Percentiles rank a stretch among this genome's conserved stretches.
Conservation (phyloP, 2,888 invertebrate species). For the Hydrotaea diabolus region DNA sequence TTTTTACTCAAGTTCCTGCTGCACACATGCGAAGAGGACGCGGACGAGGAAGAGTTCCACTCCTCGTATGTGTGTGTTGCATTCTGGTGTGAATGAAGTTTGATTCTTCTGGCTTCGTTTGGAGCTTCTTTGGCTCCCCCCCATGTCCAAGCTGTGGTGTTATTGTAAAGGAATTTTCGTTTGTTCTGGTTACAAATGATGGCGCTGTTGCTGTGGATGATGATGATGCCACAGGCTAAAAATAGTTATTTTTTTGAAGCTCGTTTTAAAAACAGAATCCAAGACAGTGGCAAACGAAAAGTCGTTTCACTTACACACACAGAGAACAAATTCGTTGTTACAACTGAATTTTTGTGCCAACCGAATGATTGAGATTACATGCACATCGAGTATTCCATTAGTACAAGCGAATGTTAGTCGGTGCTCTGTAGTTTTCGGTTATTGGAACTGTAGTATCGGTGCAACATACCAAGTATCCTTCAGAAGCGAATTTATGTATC, state of each 20-base stretch:
- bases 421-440: too few species aligned
- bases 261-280: conserved; percentile 43
- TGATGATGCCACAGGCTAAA: conserved; percentile 64
- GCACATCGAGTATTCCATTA: too few species aligned
- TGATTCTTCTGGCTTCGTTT: conserved; percentile 7
- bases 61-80: neutral
- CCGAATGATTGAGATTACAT: too few species aligned
- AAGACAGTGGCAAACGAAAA: conserved; percentile 1
- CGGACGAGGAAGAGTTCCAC: neutral
- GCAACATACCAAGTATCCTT: too few species aligned
- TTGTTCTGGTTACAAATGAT: conserved; percentile 26
- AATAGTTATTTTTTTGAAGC: conserved; percentile 58
- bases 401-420: too few species aligned
- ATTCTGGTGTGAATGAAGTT: conserved; percentile 22
- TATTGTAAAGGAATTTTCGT: conserved; percentile 55
- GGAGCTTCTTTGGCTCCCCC: neutral
- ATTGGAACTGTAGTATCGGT: too few species aligned
- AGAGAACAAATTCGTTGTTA: too few species aligned
- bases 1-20: conserved; percentile 40
- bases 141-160: neutral
- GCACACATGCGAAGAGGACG: neutral
- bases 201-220: conserved; percentile 35
- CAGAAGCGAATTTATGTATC: too few species aligned
- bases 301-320: neutral
- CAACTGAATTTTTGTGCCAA: too few species aligned